Percentiles rank a stretch among this genome's conserved stretches.
phyloP scores from a whole-genome alignment of 2,888 invertebrate species.

The Eilema griseolum region DNA sequence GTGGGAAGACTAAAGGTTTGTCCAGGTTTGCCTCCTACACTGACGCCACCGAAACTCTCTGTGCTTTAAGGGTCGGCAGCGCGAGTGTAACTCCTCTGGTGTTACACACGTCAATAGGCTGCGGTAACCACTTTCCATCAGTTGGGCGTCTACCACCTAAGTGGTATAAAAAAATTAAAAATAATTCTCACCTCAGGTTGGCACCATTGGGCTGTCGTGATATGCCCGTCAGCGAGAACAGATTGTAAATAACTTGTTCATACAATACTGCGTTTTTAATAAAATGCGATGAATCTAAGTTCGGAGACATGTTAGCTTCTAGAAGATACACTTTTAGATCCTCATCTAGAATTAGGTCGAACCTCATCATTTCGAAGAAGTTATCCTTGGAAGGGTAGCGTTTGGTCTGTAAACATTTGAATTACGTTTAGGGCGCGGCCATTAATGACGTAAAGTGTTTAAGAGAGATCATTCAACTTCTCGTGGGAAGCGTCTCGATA shows the following conservation, averaged over 20 bases:
- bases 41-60: too few relatives aligned
- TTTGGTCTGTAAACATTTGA: slow-evolving; percentile 66
- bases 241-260: slow-evolving; percentile 96
- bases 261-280: slow-evolving; percentile 95
- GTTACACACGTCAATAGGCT: too few relatives aligned
- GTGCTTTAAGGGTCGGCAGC: too few relatives aligned
- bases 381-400: slow-evolving; percentile 86
- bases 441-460: not conserved
- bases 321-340: slow-evolving; percentile 94
- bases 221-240: slow-evolving; percentile 93
- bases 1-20: too few relatives aligned
- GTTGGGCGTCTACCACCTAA: too few relatives aligned
- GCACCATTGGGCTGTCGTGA: slow-evolving; percentile 45
- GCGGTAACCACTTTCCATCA: too few relatives aligned
- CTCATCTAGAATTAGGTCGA: slow-evolving; percentile 97
- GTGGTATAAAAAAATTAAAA: too few relatives aligned
- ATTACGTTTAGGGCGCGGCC: not conserved
- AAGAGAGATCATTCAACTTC: not conserved
- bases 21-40: too few relatives aligned
- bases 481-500: too few relatives aligned
- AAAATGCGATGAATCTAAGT: slow-evolving; percentile 97
- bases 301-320: slow-evolving; percentile 99
- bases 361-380: slow-evolving; percentile 98
- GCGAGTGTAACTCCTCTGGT: too few relatives aligned
- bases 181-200: slow-evolving; percentile 43